Evolutionary conservation across 2,888 invertebrate species (phyloP).

Genomic region (Acanthosepion esculentum): DNA sequence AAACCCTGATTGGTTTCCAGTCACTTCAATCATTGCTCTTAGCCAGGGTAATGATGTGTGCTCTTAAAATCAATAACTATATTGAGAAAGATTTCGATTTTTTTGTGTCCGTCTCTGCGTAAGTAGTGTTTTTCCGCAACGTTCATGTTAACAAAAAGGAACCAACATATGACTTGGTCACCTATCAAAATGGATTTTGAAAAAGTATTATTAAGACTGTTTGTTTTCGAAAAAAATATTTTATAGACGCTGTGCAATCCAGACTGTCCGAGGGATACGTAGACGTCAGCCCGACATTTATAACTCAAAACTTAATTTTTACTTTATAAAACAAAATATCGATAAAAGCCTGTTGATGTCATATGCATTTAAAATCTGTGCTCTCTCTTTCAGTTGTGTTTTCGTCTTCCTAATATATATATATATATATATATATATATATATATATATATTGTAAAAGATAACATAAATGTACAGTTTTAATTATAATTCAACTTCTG

Average conservation of each 20-base stretch:
- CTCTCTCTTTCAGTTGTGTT: slow-evolving; percentile 1
- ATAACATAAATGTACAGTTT: neutral
- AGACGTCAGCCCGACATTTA: neutral
- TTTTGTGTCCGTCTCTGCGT: no score
- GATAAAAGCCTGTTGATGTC: neutral
- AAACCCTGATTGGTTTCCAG: no score
- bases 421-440: slow-evolving; percentile 33
- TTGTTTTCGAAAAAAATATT: neutral
- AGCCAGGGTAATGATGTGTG: no score
- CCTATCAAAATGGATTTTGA: no score
- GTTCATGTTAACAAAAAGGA: no score
- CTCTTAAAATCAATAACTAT: no score
- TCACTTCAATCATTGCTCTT: no score
- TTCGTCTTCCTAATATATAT: neutral
- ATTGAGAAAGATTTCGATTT: no score
- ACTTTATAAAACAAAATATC: neutral
- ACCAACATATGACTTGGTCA: no score
- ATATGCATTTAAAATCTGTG: neutral
- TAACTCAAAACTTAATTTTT: neutral
- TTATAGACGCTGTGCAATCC: neutral
- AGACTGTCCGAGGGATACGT: neutral
- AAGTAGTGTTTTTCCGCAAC: no score
- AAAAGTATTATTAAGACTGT: no score
- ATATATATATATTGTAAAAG: neutral
- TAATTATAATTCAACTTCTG: neutral